These are phyloP conservation scores for Pardosa pseudoannulata DNA, from an alignment of 2,888 invertebrate species.

Conservation along the genomic window DNA sequence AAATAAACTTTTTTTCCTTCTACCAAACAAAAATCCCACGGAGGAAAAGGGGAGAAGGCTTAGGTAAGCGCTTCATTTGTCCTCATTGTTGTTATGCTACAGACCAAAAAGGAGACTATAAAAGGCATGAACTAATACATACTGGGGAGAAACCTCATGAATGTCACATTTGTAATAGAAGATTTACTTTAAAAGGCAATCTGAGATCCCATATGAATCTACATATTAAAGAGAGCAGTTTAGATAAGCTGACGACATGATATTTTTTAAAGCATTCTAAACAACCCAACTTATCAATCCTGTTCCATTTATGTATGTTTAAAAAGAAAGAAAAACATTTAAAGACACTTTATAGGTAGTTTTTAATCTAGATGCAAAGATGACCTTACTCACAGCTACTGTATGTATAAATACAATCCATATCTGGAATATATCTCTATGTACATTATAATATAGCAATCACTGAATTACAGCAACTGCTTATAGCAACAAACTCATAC, in stretches of 20 bases:
- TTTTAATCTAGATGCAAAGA: too few relatives aligned
- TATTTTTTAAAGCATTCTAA: too few relatives aligned
- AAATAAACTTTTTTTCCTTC: not conserved
- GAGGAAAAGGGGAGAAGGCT: constrained; percentile 19
- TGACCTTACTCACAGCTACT: too few relatives aligned
- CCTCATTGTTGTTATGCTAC: constrained; percentile 27
- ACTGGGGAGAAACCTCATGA: constrained; percentile 41
- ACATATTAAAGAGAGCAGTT: constrained; percentile 1
- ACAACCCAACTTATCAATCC: too few relatives aligned
- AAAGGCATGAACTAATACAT: constrained; percentile 21
- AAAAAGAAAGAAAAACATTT: too few relatives aligned
- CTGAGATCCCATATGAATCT: constrained; percentile 20
- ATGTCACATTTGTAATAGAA: constrained; percentile 27
- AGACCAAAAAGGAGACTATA: constrained; percentile 34
- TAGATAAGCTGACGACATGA: not conserved
- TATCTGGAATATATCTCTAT: too few relatives aligned
- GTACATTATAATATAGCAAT: too few relatives aligned
- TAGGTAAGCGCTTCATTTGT: constrained; percentile 7
- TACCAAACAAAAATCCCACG: not conserved
- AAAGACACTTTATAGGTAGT: too few relatives aligned
- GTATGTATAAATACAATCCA: too few relatives aligned
- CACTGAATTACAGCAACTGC: too few relatives aligned
- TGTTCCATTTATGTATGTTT: too few relatives aligned
- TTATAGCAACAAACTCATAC: too few relatives aligned
- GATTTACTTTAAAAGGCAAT: constrained; percentile 40